These are phyloP conservation scores for Drosophila sechellia DNA, from an alignment of 1,140 invertebrate genomes.

Conservation along the genomic window DNA sequence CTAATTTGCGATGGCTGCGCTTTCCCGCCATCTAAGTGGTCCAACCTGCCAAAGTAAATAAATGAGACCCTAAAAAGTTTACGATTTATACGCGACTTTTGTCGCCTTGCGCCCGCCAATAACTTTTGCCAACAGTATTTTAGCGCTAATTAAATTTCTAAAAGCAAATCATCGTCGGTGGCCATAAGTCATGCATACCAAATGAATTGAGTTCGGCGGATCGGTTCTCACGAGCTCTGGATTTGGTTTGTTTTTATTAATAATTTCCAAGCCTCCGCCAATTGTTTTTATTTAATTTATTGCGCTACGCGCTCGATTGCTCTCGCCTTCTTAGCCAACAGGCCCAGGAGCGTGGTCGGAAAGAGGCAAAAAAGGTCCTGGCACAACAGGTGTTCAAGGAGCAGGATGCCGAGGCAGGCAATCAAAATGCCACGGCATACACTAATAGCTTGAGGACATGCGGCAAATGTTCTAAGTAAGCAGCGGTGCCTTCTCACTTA, in stretches of 20 bases:
- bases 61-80: slow-evolving; percentile 66
- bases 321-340: neutral
- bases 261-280: slow-evolving; percentile 30
- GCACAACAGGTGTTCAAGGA: slow-evolving; percentile 49
- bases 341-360: slow-evolving; percentile 7
- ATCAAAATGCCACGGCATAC: slow-evolving; percentile 58
- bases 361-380: slow-evolving; percentile 26
- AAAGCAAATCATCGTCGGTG: slow-evolving; percentile 33
- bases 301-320: slow-evolving; percentile 64
- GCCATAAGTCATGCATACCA: slow-evolving; percentile 73
- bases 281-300: slow-evolving; percentile 78
- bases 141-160: slow-evolving; percentile 71
- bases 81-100: slow-evolving; percentile 60
- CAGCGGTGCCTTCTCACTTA: neutral
- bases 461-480: slow-evolving; percentile 31
- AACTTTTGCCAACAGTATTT: slow-evolving; percentile 61
- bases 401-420: slow-evolving; percentile 17
- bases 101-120: slow-evolving; percentile 33
- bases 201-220: slow-evolving; percentile 51
- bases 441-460: slow-evolving; percentile 54
- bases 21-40: slow-evolving; percentile 3
- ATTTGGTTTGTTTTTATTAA: slow-evolving; percentile 38
- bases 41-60: slow-evolving; percentile 57
- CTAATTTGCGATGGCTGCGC: slow-evolving; percentile 43
- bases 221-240: slow-evolving; percentile 10